phyloP scores from a whole-genome alignment of 2,113 vertebrate genomes.

The Colius striatus region DNA sequence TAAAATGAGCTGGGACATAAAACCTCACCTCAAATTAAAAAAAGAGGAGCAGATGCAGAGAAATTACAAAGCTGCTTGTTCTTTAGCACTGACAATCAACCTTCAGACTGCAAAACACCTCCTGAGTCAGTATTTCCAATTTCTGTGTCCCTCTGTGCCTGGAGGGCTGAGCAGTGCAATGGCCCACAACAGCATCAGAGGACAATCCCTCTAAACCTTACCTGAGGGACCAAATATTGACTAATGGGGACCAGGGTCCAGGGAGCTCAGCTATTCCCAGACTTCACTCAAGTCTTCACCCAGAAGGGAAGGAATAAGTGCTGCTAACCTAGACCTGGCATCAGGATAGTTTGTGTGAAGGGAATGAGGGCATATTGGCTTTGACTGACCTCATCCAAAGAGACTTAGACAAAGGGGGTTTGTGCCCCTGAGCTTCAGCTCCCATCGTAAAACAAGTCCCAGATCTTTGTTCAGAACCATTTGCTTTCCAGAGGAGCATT shows the following conservation, averaged over 20 bases:
- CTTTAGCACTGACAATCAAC: neutral
- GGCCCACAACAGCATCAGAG: neutral
- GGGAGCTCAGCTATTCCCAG: neutral
- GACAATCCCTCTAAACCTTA: neutral
- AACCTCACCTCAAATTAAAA: neutral
- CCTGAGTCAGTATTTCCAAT: neutral
- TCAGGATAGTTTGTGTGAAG: neutral
- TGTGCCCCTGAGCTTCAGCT: neutral
- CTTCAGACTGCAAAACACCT: neutral
- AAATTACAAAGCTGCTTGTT: neutral
- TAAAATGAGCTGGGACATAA: neutral
- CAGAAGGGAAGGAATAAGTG: neutral
- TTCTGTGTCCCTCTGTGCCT: rapidly evolving
- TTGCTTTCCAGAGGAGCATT: neutral
- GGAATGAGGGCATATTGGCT: neutral
- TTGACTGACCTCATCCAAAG: neutral
- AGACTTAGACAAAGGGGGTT: neutral
- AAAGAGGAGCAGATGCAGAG: neutral
- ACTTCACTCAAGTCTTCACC: neutral
- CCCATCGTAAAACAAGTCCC: neutral
- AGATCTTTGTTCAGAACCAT: neutral
- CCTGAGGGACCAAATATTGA: neutral
- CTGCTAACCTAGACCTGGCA: neutral
- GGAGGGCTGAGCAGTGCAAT: neutral
- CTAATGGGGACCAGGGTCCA: neutral